These are phyloP conservation scores for Fringilla coelebs DNA, from an alignment of 2,797 vertebrate genomes.

Conservation along the genomic window DNA sequence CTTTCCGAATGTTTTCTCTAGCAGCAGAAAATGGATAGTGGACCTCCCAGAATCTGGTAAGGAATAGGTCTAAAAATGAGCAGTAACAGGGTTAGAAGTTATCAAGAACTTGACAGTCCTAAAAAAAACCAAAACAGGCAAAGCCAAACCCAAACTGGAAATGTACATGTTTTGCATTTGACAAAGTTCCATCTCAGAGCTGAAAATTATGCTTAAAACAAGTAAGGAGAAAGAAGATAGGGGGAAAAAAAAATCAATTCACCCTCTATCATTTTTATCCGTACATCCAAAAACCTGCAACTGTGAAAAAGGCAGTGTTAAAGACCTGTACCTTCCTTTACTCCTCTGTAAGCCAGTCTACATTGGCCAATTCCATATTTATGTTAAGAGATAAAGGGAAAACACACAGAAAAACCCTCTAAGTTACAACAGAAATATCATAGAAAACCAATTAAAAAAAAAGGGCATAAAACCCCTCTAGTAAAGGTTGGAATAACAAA, in stretches of 20 bases:
- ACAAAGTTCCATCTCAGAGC: background rate
- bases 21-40: accelerated
- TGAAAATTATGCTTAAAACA: background rate
- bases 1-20: background rate
- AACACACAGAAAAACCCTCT: accelerated
- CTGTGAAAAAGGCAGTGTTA: background rate
- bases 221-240: accelerated
- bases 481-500: background rate
- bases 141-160: background rate
- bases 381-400: background rate
- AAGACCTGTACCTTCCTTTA: background rate
- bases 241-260: background rate
- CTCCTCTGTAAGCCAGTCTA: background rate
- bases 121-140: background rate
- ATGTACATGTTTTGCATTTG: accelerated
- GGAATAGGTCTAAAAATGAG: background rate
- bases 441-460: background rate
- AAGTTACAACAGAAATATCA: background rate
- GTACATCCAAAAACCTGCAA: background rate
- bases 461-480: background rate
- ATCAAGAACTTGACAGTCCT: background rate
- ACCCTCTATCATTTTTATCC: background rate
- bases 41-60: background rate
- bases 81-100: background rate
- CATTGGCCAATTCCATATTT: background rate